Conservation (phyloP, 2,797 vertebrate genomes). For the Menidia menidia region DNA sequence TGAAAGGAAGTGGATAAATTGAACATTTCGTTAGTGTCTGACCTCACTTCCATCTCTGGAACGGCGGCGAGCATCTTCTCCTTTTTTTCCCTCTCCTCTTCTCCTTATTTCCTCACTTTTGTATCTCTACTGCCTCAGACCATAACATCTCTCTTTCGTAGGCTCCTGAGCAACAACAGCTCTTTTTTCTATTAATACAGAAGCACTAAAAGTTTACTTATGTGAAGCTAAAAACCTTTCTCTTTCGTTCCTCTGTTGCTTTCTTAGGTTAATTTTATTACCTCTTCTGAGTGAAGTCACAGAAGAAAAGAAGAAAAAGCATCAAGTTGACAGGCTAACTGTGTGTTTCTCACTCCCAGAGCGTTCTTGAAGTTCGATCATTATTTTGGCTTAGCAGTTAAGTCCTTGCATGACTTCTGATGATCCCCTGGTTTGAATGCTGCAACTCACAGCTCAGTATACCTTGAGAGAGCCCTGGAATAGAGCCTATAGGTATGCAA, state of each 20-base stretch:
- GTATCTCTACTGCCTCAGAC: background rate
- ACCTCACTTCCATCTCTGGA: slow-evolving; percentile 17
- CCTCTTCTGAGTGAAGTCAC: slow-evolving; percentile 14
- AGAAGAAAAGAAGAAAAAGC: slow-evolving; percentile 36
- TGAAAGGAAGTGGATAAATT: slow-evolving; percentile 19
- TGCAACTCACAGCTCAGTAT: slow-evolving; percentile 26
- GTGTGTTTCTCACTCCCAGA: slow-evolving; percentile 33
- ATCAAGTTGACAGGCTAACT: slow-evolving; percentile 29
- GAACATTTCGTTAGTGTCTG: slow-evolving; percentile 19
- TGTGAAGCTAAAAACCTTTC: slow-evolving; percentile 40
- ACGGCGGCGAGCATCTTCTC: background rate
- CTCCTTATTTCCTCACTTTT: slow-evolving; percentile 16
- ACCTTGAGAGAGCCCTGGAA: slow-evolving; percentile 22
- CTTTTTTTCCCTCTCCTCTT: background rate
- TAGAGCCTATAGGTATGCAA: slow-evolving; percentile 1
- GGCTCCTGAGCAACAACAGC: slow-evolving; percentile 38
- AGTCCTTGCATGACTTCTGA: slow-evolving; percentile 64
- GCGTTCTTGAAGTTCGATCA: slow-evolving; percentile 49
- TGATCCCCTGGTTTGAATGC: slow-evolving; percentile 46
- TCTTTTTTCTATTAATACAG: slow-evolving; percentile 47
- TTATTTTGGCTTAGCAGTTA: slow-evolving; percentile 57
- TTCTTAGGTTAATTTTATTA: slow-evolving; percentile 53
- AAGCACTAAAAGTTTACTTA: slow-evolving; percentile 33
- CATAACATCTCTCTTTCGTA: slow-evolving; percentile 3
- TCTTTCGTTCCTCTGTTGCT: slow-evolving; percentile 31